phyloP scores from a whole-genome alignment of 2,888 invertebrate genomes.

The Myopa testacea region DNA sequence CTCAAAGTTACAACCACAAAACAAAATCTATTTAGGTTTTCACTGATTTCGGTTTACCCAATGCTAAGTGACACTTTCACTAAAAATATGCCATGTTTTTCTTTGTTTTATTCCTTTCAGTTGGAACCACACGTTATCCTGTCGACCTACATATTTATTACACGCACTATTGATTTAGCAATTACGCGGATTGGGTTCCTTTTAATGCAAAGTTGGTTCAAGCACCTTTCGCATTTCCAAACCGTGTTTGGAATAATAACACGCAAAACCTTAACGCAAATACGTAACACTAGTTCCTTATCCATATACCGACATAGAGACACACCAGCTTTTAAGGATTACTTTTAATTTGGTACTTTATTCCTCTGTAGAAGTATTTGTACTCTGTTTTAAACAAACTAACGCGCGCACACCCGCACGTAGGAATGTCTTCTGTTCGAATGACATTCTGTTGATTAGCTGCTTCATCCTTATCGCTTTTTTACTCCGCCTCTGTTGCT shows the following conservation, averaged over 20 bases:
- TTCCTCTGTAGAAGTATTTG: not conserved
- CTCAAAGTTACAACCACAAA: too few relatives aligned
- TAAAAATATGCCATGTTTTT: too few relatives aligned
- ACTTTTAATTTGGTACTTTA: slow-evolving; percentile 9
- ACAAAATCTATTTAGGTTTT: too few relatives aligned
- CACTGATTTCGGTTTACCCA: too few relatives aligned
- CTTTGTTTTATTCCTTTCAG: not conserved
- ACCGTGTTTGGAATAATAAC: too few relatives aligned
- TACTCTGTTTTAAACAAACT: not conserved
- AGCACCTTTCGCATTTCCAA: not conserved
- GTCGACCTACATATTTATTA: slow-evolving; percentile 35
- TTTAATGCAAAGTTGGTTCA: too few relatives aligned
- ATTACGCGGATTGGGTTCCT: slow-evolving; percentile 21
- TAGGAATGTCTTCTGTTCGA: slow-evolving; percentile 64
- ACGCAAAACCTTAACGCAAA: too few relatives aligned
- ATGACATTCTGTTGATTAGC: slow-evolving; percentile 54
- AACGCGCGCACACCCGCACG: slow-evolving; percentile 64
- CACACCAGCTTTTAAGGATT: not conserved
- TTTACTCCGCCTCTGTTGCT: slow-evolving; percentile 33
- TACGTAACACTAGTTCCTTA: not conserved
- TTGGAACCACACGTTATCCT: slow-evolving; percentile 20
- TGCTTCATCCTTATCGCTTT: slow-evolving; percentile 50
- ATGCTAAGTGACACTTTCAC: too few relatives aligned
- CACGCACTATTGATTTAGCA: slow-evolving; percentile 47
- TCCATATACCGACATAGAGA: not conserved